Base-by-base conservation (phyloP, 35 echinoderm and acorn worm species). In the Holothuria glaberrima region DNA sequence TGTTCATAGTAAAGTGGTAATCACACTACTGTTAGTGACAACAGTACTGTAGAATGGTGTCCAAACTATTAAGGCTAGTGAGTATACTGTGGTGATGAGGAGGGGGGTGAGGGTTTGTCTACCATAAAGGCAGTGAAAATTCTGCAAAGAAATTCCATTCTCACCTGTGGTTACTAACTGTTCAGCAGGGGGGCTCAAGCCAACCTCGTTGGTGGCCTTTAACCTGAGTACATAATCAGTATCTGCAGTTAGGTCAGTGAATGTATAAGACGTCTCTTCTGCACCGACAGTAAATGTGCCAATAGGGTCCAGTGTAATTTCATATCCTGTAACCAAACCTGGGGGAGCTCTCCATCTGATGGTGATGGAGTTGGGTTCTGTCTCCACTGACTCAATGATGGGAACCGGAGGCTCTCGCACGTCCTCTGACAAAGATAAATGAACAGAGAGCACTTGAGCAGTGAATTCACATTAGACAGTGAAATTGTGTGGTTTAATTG, bases 211-310 rank as follows among this genome's bases (percentile, higher is more conserved):
- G 12, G 44, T 6, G 19, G 29, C 66, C n/a, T 34, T 87, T 5
- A 87, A 27, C 27, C 61, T 46, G 21, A 87, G n/a, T 16, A 87
- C 85, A 46, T 87, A 87, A 9, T 69, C 85, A 38, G 63, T 70
- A 59, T 87, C 85, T 9, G 85, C 61, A 4, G 0, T 62, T 18
- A 87, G 62, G n/a, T 52, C n/a, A 44, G 34, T 26, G 44, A 87
- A 87, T 14, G 61, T 87, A 29, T 68, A 70, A 9, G 33, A 46
- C 3, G 85, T 87, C 22, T 35, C 22, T 29, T 50, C 85, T 29
- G 31, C 34, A 48, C 61, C 85, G 1, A 70, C 19, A 9, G 10
- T 70, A 9, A 46, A 33, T 14, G 85, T 87, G 9, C 85, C 66
- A 10, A 69, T 17, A 18, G 61, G 61, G 24, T 87, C 85, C 19